Evolutionary conservation across 2,888 invertebrate species (phyloP).

Genomic region (Helicoverpa assulta): DNA sequence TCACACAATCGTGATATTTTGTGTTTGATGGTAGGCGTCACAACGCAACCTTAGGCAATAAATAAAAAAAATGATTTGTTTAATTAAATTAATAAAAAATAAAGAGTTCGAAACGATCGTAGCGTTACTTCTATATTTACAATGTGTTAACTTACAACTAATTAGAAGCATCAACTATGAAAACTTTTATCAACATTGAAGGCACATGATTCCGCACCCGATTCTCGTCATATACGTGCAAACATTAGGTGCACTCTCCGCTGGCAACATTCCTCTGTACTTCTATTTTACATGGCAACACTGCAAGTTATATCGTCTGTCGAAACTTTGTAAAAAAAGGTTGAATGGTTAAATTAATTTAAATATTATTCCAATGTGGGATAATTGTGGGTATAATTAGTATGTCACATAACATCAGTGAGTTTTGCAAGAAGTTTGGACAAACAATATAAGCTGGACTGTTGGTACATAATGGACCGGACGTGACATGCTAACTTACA

Average conservation of each 20-base stretch:
- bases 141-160: slow-evolving; percentile 85
- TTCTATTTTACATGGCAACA: slow-evolving; percentile 69
- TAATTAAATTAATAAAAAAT: slow-evolving; percentile 87
- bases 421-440: slow-evolving; percentile 54
- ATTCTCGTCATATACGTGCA: slow-evolving; percentile 80
- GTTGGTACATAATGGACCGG: slow-evolving; percentile 76
- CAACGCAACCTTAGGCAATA: slow-evolving; percentile 81
- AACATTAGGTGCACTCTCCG: slow-evolving; percentile 79
- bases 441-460: slow-evolving; percentile 59
- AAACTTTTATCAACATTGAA: slow-evolving; percentile 88
- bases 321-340: slow-evolving; percentile 57
- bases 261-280: slow-evolving; percentile 74
- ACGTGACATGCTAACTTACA: slow-evolving; percentile 78
- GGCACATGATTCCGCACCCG: slow-evolving; percentile 90
- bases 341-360: slow-evolving; percentile 55
- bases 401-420: slow-evolving; percentile 26
- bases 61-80: slow-evolving; percentile 80
- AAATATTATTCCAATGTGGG: slow-evolving; percentile 52
- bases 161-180: slow-evolving; percentile 90
- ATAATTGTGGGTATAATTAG: slow-evolving; percentile 40
- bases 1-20: slow-evolving; percentile 48
- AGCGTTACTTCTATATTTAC: slow-evolving; percentile 87
- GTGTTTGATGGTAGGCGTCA: slow-evolving; percentile 58
- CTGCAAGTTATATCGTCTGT: slow-evolving; percentile 60
- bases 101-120: slow-evolving; percentile 84